A percentile compares a stretch with the other conserved stretches of the same genome.
phyloP scores from a whole-genome alignment of 1,140 invertebrate species.

The Conus betulinus region DNA sequence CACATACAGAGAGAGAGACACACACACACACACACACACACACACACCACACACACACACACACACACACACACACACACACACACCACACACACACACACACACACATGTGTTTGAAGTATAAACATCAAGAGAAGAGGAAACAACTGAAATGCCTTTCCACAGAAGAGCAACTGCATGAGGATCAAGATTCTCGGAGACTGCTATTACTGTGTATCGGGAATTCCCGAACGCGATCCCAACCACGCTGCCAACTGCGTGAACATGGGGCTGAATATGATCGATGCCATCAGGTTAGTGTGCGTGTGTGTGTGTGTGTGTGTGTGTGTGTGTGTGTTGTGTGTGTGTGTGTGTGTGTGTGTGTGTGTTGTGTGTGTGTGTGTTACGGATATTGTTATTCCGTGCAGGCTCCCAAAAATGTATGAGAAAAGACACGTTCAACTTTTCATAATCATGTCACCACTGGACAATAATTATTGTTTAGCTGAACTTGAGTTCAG shows the following conservation, averaged over 20 bases:
- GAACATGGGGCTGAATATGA: slow-evolving; percentile 97
- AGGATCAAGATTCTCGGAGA: slow-evolving; percentile 94
- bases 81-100: no score
- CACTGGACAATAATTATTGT: no score
- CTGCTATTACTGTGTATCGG: slow-evolving; percentile 96
- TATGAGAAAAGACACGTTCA: no score
- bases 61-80: no score
- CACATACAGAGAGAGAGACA: no score
- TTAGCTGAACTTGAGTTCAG: no score
- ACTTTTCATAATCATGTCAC: no score
- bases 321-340: slow-evolving; percentile 20
- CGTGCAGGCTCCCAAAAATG: no score
- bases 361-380: slow-evolving; percentile 1
- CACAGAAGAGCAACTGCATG: slow-evolving; percentile 89
- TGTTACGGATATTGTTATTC: background rate
- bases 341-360: slow-evolving; percentile 1
- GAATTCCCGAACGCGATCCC: slow-evolving; percentile 88
- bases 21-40: no score
- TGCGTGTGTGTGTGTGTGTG: slow-evolving; percentile 18
- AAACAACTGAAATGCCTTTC: background rate
- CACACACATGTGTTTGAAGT: no score
- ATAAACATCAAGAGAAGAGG: no score
- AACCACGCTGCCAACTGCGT: slow-evolving; percentile 95
- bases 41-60: no score
- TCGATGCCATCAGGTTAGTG: slow-evolving; percentile 85